A percentile compares a stretch with the other conserved stretches of the same genome.
These are phyloP conservation scores for Mactromeris polynyma DNA, from an alignment of 2,888 invertebrate genomes.

Conservation along the genomic window DNA sequence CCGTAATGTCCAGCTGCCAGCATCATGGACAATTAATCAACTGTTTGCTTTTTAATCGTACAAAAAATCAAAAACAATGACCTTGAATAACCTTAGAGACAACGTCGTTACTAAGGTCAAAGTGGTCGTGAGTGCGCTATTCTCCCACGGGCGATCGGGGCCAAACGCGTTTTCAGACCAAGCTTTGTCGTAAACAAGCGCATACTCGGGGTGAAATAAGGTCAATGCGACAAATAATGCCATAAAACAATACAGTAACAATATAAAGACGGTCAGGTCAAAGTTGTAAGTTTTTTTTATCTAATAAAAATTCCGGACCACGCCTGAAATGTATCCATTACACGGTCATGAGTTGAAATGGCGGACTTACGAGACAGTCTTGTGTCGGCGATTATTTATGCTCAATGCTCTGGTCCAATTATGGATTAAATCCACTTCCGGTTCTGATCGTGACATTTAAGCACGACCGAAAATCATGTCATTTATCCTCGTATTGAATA, in stretches of 20 bases:
- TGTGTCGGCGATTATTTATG: neutral
- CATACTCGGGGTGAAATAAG: slow-evolving; percentile 13
- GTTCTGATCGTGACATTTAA: neutral
- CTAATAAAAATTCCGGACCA: slow-evolving; percentile 49
- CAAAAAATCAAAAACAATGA: slow-evolving; percentile 41
- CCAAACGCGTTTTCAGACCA: neutral
- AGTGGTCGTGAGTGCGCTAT: neutral
- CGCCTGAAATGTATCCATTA: slow-evolving; percentile 10
- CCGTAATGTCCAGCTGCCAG: neutral
- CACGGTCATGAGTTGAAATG: slow-evolving; percentile 35
- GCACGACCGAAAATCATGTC: neutral
- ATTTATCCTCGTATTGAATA: neutral
- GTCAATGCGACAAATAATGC: slow-evolving; percentile 31
- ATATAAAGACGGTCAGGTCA: slow-evolving; percentile 21
- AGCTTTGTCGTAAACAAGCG: slow-evolving; percentile 19
- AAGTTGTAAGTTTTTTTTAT: slow-evolving; percentile 33
- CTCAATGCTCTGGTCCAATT: neutral
- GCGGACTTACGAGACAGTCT: neutral
- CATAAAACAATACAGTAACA: slow-evolving; percentile 22
- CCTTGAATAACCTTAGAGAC: slow-evolving; percentile 26
- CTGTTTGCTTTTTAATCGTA: slow-evolving; percentile 7
- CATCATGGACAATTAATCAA: neutral
- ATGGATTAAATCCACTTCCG: neutral
- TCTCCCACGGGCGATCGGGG: slow-evolving; percentile 29
- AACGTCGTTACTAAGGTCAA: slow-evolving; percentile 21